Percentiles rank a stretch among this genome's conserved stretches.
These are phyloP conservation scores for Rhegmatorhina hoffmannsi DNA, from an alignment of 2,113 vertebrate species.

Conservation along the genomic window DNA sequence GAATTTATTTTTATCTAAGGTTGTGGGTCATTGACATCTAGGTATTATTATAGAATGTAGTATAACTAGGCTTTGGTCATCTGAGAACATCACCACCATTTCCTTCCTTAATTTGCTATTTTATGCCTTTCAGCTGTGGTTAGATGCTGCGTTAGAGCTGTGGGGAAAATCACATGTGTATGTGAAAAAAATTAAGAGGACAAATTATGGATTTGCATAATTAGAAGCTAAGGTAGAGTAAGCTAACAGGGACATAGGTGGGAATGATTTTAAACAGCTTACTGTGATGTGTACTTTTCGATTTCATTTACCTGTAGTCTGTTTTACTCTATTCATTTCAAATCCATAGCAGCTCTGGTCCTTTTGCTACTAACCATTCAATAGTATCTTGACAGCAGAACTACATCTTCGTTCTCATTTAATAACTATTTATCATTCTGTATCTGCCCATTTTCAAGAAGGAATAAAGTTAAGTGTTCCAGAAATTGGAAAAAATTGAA, in stretches of 20 bases:
- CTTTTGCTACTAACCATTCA: conserved; percentile 44
- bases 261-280: not conserved
- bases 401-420: conserved; percentile 69
- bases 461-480: conserved; percentile 80
- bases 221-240: not conserved
- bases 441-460: conserved; percentile 79
- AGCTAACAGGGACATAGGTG: not conserved
- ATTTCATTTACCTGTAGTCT: conserved; percentile 12
- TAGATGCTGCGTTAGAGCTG: not conserved
- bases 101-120: not conserved
- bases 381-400: conserved; percentile 69
- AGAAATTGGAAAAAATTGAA: conserved; percentile 84
- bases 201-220: not conserved
- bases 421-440: conserved; percentile 80
- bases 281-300: conserved; percentile 20
- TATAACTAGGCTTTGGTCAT: not conserved
- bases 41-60: not conserved
- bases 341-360: conserved; percentile 13
- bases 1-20: not conserved
- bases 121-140: not conserved
- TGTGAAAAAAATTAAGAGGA: not conserved
- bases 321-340: conserved; percentile 1
- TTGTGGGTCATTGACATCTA: not conserved
- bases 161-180: not conserved
- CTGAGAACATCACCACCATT: not conserved